Conservation (phyloP, 2,797 vertebrate species). For the Melanogrammus aeglefinus region DNA sequence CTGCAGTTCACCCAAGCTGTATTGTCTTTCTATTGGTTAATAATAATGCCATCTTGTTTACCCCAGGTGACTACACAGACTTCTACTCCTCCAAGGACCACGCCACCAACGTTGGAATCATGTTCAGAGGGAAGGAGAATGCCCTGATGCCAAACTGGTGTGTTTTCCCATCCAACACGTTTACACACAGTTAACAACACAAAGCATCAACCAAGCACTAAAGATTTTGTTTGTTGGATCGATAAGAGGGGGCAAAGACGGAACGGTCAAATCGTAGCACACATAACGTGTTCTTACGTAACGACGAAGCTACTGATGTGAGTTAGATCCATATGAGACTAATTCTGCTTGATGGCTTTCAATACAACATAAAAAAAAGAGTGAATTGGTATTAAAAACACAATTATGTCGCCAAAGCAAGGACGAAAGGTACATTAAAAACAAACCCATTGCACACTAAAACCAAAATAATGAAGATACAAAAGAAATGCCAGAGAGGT, state of each 20-base stretch:
- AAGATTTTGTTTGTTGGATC: neutral
- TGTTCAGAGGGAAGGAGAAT: slow-evolving; percentile 94
- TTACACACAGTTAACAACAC: neutral
- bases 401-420: too few relatives aligned
- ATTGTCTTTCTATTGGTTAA: neutral
- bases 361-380: too few relatives aligned
- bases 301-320: neutral
- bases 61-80: slow-evolving; percentile 94
- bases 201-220: neutral
- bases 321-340: neutral
- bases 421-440: too few relatives aligned
- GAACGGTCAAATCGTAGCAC: neutral
- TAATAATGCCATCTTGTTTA: slow-evolving; percentile 9
- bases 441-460: too few relatives aligned
- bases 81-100: slow-evolving; percentile 96
- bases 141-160: slow-evolving; percentile 97
- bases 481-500: too few relatives aligned
- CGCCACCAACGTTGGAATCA: slow-evolving; percentile 89
- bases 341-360: neutral
- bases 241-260: neutral
- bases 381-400: too few relatives aligned
- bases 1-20: neutral
- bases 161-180: neutral
- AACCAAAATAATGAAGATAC: too few relatives aligned
- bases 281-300: neutral